These are phyloP conservation scores for Rhagonycha lutea DNA, from an alignment of 2,888 invertebrate species.

Conservation along the genomic window DNA sequence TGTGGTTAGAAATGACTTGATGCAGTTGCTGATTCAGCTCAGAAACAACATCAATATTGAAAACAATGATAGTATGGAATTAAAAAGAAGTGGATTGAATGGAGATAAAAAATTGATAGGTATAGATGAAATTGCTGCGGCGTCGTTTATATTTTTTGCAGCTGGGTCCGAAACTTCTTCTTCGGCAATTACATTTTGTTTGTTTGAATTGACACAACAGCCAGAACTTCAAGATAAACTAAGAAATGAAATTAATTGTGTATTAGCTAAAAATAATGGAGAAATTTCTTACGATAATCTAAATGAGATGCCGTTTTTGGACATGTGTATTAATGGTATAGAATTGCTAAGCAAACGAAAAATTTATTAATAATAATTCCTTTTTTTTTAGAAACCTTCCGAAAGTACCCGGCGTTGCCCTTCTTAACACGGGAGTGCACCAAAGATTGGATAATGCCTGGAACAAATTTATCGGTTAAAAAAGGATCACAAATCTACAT, in stretches of 20 bases:
- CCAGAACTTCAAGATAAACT: slow-evolving; percentile 53
- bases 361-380: not conserved
- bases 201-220: slow-evolving; percentile 58
- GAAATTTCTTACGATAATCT: slow-evolving; percentile 56
- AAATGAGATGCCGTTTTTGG: slow-evolving; percentile 56
- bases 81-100: too few relatives aligned
- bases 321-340: slow-evolving; percentile 52
- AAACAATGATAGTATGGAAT: not conserved
- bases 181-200: slow-evolving; percentile 51
- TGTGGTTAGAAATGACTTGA: not conserved
- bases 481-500: too few relatives aligned
- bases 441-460: too few relatives aligned
- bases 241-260: slow-evolving; percentile 51
- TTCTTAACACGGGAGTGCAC: too few relatives aligned
- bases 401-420: too few relatives aligned
- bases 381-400: slow-evolving; percentile 37
- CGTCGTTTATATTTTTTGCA: slow-evolving; percentile 40
- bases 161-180: slow-evolving; percentile 52
- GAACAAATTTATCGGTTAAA: too few relatives aligned
- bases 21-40: slow-evolving; percentile 8
- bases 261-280: slow-evolving; percentile 48
- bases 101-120: slow-evolving; percentile 4
- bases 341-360: not conserved
- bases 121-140: slow-evolving; percentile 32
- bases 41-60: not conserved